Conservation (phyloP, 2,113 vertebrate genomes). For the Pitta sordida region DNA sequence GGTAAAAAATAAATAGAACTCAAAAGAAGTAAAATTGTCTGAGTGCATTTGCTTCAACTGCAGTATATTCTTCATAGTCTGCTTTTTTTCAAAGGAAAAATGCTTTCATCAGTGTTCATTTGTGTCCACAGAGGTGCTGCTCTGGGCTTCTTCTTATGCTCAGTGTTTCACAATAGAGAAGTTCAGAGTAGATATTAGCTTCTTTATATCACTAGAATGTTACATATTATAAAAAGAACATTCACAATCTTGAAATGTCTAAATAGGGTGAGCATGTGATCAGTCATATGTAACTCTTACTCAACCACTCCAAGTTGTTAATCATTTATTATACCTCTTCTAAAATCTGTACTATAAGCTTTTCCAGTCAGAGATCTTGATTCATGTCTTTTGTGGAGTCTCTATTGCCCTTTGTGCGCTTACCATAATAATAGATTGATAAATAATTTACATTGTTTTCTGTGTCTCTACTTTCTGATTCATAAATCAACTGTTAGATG, state of each 20-base stretch:
- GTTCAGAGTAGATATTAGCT: neutral
- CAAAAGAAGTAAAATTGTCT: neutral
- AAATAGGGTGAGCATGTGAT: neutral
- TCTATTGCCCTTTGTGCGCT: neutral
- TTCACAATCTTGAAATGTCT: neutral
- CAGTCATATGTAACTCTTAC: neutral
- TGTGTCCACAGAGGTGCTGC: neutral
- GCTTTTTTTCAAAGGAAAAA: neutral
- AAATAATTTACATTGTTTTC: conserved; percentile 21
- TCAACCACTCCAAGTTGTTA: neutral
- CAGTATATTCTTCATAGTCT: neutral
- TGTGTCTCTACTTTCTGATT: neutral
- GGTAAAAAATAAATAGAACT: neutral
- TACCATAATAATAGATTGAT: neutral
- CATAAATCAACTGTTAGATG: conserved; percentile 1
- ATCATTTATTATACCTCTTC: neutral
- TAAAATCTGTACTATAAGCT: neutral
- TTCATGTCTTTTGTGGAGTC: neutral
- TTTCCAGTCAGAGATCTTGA: neutral
- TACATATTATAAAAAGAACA: neutral
- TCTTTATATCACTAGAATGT: neutral
- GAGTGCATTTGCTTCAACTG: neutral
- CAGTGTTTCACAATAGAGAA: neutral
- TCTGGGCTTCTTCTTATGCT: neutral
- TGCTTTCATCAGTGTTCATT: neutral